Base-by-base conservation (phyloP, 1,140 invertebrate genomes). In the Diachasmimorpha longicaudata region DNA sequence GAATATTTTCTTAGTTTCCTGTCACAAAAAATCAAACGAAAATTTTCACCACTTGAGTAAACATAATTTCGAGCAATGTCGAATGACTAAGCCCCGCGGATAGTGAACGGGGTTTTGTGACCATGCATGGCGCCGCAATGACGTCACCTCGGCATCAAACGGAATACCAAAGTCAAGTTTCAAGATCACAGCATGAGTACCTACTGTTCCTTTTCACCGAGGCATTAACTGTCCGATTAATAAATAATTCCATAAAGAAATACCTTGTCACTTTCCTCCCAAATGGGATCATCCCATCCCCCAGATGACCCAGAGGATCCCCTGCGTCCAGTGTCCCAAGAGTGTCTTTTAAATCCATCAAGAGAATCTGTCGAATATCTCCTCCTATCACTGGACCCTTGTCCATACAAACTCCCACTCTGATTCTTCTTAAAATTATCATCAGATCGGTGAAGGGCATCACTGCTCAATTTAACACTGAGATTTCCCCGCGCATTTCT, bases 331-430 rank as follows among this genome's bases (percentile, higher is more conserved):
- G 91, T 88, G 80, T 94, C 93, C 93, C 93, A 94, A 10, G 92
- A 92, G 79, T 92, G 91, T 73, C 93, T 90, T 86, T 92, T 91
- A 36, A 86, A 81, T 63, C 91, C 91, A 84, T 94, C 93, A 81
- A 94, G 83, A 0, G 93, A 94, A 84, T 94, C 93, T 4, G 92
- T 92, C 0, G 94, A 94, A 55, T 92, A 93, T 77, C 91, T 90
- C 78, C 91, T 86, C 46, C 88, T 90, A 46, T 91, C 90, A 66
- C 90, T 89, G 0, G 90, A 91, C 67, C 89, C 90, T 75, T 90
- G 5, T 42, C 48, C 79, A 72, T 81, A 85, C 79, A 82, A 79
- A 73, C 76, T 82, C 44, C 31, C 74, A 55, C 75, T 73, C 13
- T 76, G 72, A 25, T 86, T 85, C 52, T 85, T 88, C 70, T 80